Conservation (phyloP, 2,888 invertebrate genomes). For the Volucella inanis region DNA sequence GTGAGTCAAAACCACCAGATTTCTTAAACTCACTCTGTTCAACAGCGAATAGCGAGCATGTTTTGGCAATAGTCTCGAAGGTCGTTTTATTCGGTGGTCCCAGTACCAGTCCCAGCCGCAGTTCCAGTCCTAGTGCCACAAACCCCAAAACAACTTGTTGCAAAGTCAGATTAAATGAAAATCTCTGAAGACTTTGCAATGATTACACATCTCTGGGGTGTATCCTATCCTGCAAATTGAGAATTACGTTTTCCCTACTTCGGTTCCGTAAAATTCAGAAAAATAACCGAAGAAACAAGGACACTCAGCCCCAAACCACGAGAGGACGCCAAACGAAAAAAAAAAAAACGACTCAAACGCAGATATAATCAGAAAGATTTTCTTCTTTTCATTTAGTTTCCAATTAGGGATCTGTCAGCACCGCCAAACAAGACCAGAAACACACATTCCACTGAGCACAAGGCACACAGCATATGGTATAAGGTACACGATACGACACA, state of each 20-base stretch:
- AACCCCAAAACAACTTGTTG: constrained; percentile 59
- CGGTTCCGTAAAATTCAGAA: constrained; percentile 27
- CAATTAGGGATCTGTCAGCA: constrained; percentile 71
- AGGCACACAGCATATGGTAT: constrained; percentile 14
- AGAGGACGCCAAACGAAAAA: too few species aligned
- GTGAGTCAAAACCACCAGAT: constrained; percentile 22
- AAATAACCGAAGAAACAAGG: constrained; percentile 49
- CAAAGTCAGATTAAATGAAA: constrained; percentile 66
- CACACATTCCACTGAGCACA: too few species aligned
- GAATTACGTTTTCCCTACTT: constrained; percentile 53
- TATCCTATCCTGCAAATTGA: constrained; percentile 66
- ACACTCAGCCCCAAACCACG: constrained; percentile 19
- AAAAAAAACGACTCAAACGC: constrained; percentile 4
- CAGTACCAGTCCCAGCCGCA: constrained; percentile 27
- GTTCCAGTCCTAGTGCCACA: constrained; percentile 29
- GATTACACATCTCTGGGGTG: constrained; percentile 72
- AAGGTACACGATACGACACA: too few species aligned
- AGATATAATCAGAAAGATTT: constrained; percentile 50
- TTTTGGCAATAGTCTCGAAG: neutral
- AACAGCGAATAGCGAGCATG: constrained; percentile 22
- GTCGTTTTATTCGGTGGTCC: neutral
- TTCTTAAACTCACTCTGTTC: constrained; percentile 33
- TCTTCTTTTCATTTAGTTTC: constrained; percentile 46
- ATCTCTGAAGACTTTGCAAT: constrained; percentile 71
- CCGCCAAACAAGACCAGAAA: constrained; percentile 10